A percentile compares a stretch with the other conserved stretches of the same genome.
Evolutionary conservation across 2,113 vertebrate species (phyloP).

Genomic region (Ceyx cyanopectus): DNA sequence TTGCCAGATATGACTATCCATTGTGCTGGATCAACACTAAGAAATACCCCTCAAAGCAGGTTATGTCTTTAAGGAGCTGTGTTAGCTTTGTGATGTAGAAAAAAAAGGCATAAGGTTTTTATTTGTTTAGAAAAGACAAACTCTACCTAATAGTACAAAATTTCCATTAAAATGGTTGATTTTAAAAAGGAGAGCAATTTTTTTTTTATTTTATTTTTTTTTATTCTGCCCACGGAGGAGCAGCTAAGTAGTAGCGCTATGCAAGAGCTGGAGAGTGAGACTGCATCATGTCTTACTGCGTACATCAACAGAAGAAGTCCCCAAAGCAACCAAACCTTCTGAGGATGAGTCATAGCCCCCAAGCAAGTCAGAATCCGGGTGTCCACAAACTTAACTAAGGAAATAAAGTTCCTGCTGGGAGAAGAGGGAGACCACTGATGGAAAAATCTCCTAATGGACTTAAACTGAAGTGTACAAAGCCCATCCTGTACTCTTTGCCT

Average conservation of each 20-base stretch:
- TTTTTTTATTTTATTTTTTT: neutral
- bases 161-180: neutral
- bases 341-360: constrained; percentile 74
- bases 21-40: neutral
- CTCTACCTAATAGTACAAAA: neutral
- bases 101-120: neutral
- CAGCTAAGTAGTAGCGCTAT: constrained; percentile 34
- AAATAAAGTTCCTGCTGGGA: constrained; percentile 66
- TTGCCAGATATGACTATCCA: neutral
- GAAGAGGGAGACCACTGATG: constrained; percentile 56
- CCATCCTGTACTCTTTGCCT: neutral
- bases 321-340: constrained; percentile 66
- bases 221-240: neutral
- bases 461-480: constrained; percentile 39
- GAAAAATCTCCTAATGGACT: constrained; percentile 30
- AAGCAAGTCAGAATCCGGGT: constrained; percentile 42
- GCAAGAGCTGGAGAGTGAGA: neutral
- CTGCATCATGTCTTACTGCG: constrained; percentile 14
- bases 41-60: neutral
- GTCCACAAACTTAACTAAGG: constrained; percentile 60
- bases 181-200: neutral
- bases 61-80: neutral
- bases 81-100: neutral
- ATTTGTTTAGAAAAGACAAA: neutral
- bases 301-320: constrained; percentile 61